Evolutionary conservation across 2,113 vertebrate species (phyloP).

Genomic region (Triplophysa siluroides): DNA sequence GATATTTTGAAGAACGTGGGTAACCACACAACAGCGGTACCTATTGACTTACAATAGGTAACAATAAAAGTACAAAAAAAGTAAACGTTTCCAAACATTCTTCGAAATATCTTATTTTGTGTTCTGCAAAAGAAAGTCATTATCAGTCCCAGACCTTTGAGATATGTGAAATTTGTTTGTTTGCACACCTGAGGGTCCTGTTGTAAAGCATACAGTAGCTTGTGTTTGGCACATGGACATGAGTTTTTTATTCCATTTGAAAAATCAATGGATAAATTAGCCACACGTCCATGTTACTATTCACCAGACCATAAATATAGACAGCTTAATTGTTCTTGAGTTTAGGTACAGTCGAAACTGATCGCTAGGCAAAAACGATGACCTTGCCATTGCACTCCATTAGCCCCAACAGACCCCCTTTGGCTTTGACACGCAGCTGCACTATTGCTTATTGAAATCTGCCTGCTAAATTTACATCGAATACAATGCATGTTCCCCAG

Average conservation of each 20-base stretch:
- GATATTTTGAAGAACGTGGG: too few species aligned
- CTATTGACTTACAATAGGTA: too few species aligned
- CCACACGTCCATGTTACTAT: neutral
- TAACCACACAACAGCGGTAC: too few species aligned
- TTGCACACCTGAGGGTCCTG: too few species aligned
- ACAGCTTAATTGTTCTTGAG: neutral
- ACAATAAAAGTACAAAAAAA: too few species aligned
- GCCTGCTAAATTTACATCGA: slow-evolving; percentile 57
- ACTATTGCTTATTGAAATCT: slow-evolving; percentile 61
- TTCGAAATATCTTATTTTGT: too few species aligned
- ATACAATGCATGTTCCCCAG: slow-evolving; percentile 55
- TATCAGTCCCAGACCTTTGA: too few species aligned
- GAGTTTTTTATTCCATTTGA: neutral
- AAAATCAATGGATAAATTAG: slow-evolving; percentile 24
- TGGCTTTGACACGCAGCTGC: slow-evolving; percentile 36
- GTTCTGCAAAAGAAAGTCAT: too few species aligned
- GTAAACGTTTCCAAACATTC: too few species aligned
- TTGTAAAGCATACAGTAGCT: too few species aligned
- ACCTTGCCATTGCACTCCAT: slow-evolving; percentile 63
- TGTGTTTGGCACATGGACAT: neutral
- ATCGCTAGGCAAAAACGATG: slow-evolving; percentile 49
- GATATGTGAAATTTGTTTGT: too few species aligned
- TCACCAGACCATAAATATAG: neutral
- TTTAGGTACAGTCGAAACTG: slow-evolving; percentile 1
- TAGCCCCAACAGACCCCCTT: slow-evolving; percentile 39